Conservation (phyloP, 2,113 vertebrate genomes). For the Capricornis sumatraensis region DNA sequence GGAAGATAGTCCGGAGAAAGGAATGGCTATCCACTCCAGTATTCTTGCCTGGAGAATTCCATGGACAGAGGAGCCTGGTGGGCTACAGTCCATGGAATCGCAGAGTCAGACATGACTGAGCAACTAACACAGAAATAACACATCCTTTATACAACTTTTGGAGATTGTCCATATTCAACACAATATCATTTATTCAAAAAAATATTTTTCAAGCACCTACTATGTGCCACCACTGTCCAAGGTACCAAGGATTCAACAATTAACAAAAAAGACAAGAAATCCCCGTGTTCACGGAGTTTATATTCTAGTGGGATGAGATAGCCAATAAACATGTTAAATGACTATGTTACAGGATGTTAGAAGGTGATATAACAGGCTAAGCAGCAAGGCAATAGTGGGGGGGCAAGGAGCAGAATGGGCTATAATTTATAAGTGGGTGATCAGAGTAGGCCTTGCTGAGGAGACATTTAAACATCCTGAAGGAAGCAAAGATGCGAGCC, state of each 20-base stretch:
- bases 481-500: neutral
- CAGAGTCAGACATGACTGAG: neutral
- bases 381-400: neutral
- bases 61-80: neutral
- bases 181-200: neutral
- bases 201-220: neutral
- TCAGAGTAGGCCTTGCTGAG: neutral
- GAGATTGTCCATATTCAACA: conserved; percentile 23
- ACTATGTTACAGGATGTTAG: neutral
- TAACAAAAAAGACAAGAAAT: neutral
- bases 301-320: neutral
- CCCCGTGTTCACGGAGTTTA: neutral
- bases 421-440: neutral
- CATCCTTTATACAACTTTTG: conserved; percentile 15
- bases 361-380: neutral
- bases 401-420: neutral
- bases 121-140: neutral
- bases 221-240: neutral
- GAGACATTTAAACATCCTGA: conserved; percentile 9
- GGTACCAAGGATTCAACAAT: neutral
- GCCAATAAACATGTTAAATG: neutral
- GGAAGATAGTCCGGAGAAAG: neutral
- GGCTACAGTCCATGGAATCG: neutral
- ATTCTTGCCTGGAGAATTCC: neutral
- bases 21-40: neutral